Evolutionary conservation across 2,797 vertebrate genomes (phyloP), one percentile per base, ranked within the genome.

Genomic region (Myotis vivesi): DNA sequence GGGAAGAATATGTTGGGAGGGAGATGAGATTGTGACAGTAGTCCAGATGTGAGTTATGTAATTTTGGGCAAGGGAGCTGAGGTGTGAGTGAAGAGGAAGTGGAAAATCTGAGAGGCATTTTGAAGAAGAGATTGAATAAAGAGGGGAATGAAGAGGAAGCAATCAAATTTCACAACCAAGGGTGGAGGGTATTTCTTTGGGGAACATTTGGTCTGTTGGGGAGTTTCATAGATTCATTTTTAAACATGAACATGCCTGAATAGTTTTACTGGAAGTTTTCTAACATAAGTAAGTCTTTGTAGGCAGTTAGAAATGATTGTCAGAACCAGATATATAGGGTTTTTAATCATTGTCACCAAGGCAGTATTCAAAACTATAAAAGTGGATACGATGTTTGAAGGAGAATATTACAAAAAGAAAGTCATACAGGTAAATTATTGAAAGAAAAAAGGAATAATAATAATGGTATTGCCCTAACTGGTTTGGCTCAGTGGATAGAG

Each of bases 401-500:
- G 23, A 80, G 33, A 73, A 87, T 68, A 92, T 92, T 68, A 59
- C 41, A 92, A 87, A 89, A 25, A 86, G n/a, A 89, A 77, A 95
- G 36, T 46, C 19, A 11, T 38, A 62, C 5, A 87, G 33, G 66
- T 59, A 92, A 86, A 75, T 64, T 59, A 46, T 51, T 83, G 36
- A 13, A 66, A 83, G 33, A 10, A 23, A 25, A 44, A 76, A 91
- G 28, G 59, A 62, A 62, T 30, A 62, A 59, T 28, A 28, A 62
- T 30, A 30, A 62, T 62, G 36, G 17, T 62, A 46, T 16, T 75
- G 44, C 44, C 44, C 44, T 44, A 44, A 44, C 44, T 44, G 10
- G 44, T 44, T 44, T 44, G 44, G 44, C 44, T 44, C 44, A 44
- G 44, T 44, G 44, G 44, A 44, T 44, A 44, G 41, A 44, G 41